A percentile compares a stretch with the other conserved stretches of the same genome.
Conservation (phyloP, 1,140 invertebrate species). For the Cydia amplana region DNA sequence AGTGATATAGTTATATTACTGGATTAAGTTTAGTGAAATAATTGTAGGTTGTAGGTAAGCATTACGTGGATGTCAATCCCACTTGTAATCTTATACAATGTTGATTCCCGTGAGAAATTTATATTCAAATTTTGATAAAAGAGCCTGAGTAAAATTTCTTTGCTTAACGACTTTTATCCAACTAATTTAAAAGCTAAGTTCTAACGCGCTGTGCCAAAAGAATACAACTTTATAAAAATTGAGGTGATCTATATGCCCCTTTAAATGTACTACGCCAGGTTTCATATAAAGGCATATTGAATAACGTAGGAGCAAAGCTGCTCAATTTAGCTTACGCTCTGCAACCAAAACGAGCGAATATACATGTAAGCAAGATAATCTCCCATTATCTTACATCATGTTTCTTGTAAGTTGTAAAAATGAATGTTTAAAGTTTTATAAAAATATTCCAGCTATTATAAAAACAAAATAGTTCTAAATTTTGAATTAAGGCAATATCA, state of each 20-base stretch:
- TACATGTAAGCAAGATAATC: constrained; percentile 17
- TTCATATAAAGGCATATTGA: constrained; percentile 20
- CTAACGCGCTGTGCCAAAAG: background rate
- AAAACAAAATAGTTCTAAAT: too few relatives aligned
- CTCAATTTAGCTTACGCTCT: constrained; percentile 12
- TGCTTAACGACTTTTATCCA: constrained; percentile 6
- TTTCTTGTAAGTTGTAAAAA: background rate
- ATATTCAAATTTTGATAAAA: constrained; percentile 18
- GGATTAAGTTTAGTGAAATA: too few relatives aligned
- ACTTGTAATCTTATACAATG: background rate
- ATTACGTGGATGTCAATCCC: background rate
- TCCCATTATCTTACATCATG: background rate
- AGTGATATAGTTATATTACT: too few relatives aligned
- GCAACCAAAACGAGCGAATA: background rate
- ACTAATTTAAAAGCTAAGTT: background rate
- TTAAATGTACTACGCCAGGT: background rate
- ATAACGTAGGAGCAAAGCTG: constrained; percentile 26
- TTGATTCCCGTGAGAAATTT: constrained; percentile 1
- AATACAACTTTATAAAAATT: background rate
- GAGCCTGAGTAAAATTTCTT: background rate
- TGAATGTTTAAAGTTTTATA: background rate
- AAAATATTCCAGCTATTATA: too few relatives aligned
- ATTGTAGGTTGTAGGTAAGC: too few relatives aligned
- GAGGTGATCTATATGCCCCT: background rate
- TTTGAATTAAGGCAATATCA: too few relatives aligned